These are phyloP conservation scores for Elmis aenea DNA, from an alignment of 2,888 invertebrate genomes.

Conservation along the genomic window DNA sequence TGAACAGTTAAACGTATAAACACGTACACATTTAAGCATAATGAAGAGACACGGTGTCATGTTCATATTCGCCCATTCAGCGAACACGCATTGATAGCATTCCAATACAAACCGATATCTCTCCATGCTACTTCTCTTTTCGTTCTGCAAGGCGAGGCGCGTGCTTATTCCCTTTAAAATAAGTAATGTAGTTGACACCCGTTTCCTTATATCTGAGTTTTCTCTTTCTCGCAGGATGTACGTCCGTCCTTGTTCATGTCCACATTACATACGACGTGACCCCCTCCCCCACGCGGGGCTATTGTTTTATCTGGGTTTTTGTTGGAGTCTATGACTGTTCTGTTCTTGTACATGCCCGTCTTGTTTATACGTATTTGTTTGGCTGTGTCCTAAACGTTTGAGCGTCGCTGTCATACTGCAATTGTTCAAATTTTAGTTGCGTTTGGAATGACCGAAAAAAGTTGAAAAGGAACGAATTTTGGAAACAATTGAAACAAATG, in stretches of 20 bases:
- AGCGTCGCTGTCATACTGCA: too few species aligned
- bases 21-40: constrained; percentile 21
- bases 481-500: too few species aligned
- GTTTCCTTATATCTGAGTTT: background rate
- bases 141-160: too few species aligned
- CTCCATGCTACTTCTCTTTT: too few species aligned
- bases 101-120: constrained; percentile 21
- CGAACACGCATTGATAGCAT: constrained; percentile 16
- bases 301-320: constrained; percentile 16
- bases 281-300: constrained; percentile 9
- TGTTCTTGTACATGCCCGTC: too few species aligned
- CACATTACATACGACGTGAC: constrained; percentile 6
- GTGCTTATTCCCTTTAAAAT: too few species aligned
- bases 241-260: background rate
- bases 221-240: background rate
- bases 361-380: too few species aligned
- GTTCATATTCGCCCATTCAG: constrained; percentile 16
- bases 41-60: constrained; percentile 21
- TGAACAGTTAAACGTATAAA: constrained; percentile 18
- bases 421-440: too few species aligned
- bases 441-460: too few species aligned
- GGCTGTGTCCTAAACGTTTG: too few species aligned
- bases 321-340: constrained; percentile 4
- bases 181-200: background rate
- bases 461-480: too few species aligned